phyloP scores from a whole-genome alignment of 1,140 invertebrate species.

The Holotrichia oblita region DNA sequence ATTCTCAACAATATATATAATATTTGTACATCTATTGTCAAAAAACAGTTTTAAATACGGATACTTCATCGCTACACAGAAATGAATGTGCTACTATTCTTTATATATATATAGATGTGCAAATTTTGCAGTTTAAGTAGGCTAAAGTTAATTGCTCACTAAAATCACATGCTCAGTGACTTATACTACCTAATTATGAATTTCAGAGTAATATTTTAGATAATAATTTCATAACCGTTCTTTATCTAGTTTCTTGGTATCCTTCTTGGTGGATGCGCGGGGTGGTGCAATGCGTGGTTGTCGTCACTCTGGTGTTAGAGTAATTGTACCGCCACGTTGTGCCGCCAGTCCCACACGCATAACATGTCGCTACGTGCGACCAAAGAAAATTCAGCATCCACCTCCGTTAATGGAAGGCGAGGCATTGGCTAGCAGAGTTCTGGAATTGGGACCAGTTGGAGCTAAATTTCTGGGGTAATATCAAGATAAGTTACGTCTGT shows the following conservation, averaged over 20 bases:
- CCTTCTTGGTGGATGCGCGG: conserved; percentile 95
- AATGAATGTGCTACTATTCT: background rate
- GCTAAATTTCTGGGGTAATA: conserved; percentile 94
- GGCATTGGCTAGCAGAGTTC: conserved; percentile 88
- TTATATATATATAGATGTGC: background rate
- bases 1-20: background rate
- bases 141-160: background rate
- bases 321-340: conserved; percentile 94
- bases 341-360: conserved; percentile 92
- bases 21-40: conserved; percentile 15
- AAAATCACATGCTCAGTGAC: background rate
- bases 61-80: no score
- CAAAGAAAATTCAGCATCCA: conserved; percentile 83
- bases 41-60: background rate
- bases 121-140: background rate
- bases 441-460: conserved; percentile 94
- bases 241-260: conserved; percentile 89
- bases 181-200: background rate
- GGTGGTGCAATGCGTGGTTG: conserved; percentile 97
- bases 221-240: background rate
- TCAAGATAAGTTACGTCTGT: conserved; percentile 17
- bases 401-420: conserved; percentile 96
- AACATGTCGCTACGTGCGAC: conserved; percentile 88
- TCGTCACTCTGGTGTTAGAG: conserved; percentile 91
- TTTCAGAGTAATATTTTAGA: background rate